Evolutionary conservation across 2,888 invertebrate species (phyloP).

Genomic region (Pachliopta kotzebuea): DNA sequence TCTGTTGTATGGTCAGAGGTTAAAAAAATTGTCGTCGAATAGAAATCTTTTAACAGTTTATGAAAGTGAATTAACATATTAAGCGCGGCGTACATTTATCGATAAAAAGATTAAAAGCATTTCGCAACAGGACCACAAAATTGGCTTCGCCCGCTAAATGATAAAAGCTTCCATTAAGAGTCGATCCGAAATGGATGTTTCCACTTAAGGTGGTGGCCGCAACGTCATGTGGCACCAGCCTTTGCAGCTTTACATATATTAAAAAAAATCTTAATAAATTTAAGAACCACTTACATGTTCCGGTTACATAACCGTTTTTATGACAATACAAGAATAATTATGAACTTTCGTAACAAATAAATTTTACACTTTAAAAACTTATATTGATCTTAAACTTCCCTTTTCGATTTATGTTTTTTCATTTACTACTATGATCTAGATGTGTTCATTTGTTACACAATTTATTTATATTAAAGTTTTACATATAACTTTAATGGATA

Average conservation of each 20-base stretch:
- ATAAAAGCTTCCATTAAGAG: slow-evolving; percentile 30
- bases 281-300: too few species aligned
- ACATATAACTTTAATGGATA: too few species aligned
- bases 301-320: too few species aligned
- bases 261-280: not conserved
- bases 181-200: slow-evolving; percentile 27
- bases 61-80: slow-evolving; percentile 8
- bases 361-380: too few species aligned
- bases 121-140: slow-evolving; percentile 27
- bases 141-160: slow-evolving; percentile 27
- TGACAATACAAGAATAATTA: too few species aligned
- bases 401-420: too few species aligned
- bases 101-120: slow-evolving; percentile 28
- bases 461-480: too few species aligned
- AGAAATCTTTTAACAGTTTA: not conserved
- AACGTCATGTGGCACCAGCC: slow-evolving; percentile 15
- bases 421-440: too few species aligned
- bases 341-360: too few species aligned
- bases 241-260: not conserved
- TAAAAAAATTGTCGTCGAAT: not conserved
- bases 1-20: not conserved
- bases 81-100: slow-evolving; percentile 10
- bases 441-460: too few species aligned
- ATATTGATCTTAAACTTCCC: too few species aligned
- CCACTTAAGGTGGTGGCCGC: slow-evolving; percentile 29